Evolutionary conservation across 2,113 vertebrate genomes (phyloP).

Genomic region (Zosterops lateralis): DNA sequence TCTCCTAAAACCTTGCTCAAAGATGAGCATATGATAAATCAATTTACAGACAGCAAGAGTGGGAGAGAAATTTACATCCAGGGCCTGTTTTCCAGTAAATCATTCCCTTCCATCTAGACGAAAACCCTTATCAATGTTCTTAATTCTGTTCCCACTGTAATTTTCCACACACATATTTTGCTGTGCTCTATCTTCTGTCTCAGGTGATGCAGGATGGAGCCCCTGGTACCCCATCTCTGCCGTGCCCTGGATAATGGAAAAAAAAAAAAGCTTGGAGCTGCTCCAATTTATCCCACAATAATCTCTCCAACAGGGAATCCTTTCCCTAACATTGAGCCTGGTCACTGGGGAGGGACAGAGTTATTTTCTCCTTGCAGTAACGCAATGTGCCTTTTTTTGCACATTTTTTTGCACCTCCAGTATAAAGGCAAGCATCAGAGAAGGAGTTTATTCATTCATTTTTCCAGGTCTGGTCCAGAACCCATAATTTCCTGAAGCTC

Average conservation of each 20-base stretch:
- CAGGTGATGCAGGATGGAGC: not conserved
- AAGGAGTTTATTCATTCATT: not conserved
- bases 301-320: not conserved
- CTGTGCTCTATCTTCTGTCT: not conserved
- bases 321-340: not conserved
- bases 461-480: not conserved
- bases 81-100: not conserved
- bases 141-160: not conserved
- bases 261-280: not conserved
- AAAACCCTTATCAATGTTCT: not conserved
- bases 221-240: not conserved
- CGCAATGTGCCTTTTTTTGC: not conserved
- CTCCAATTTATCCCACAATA: not conserved
- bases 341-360: not conserved
- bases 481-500: not conserved
- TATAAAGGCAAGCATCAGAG: not conserved
- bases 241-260: not conserved
- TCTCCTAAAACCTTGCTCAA: not conserved
- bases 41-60: accelerated
- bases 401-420: not conserved
- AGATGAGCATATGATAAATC: not conserved
- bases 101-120: not conserved
- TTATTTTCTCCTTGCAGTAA: not conserved
- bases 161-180: not conserved
- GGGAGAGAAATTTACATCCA: not conserved